These are phyloP conservation scores for Mustela lutreola DNA, from an alignment of 2,113 vertebrate species.

Conservation along the genomic window DNA sequence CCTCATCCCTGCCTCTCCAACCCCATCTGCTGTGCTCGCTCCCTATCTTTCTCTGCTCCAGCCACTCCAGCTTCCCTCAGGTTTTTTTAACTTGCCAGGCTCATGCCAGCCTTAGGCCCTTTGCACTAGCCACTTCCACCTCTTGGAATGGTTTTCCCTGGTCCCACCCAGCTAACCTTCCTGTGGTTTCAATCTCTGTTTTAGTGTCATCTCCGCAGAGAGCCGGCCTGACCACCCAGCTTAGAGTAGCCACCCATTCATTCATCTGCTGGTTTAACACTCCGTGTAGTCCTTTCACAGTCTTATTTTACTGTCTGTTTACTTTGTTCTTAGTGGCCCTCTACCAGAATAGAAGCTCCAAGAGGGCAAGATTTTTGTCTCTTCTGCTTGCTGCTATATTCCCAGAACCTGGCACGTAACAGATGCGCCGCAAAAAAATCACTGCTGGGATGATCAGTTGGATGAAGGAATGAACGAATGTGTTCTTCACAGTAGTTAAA, in stretches of 20 bases:
- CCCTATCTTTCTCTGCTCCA: neutral
- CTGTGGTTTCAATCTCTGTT: neutral
- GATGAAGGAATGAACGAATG: neutral
- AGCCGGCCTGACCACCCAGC: neutral
- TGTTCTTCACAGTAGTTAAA: neutral
- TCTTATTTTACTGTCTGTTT: conserved; percentile 16
- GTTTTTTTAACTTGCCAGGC: neutral
- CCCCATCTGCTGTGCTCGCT: neutral
- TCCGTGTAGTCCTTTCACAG: neutral
- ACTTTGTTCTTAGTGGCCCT: neutral
- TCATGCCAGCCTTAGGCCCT: neutral
- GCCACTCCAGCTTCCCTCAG: neutral
- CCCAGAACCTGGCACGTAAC: neutral
- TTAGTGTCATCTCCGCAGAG: neutral
- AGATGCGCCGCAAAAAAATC: neutral
- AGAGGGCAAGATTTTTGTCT: neutral
- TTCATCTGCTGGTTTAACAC: neutral
- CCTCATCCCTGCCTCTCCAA: neutral
- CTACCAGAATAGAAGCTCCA: neutral
- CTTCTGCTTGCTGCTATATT: neutral
- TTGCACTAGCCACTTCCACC: neutral
- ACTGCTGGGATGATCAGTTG: neutral
- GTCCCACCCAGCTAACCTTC: neutral
- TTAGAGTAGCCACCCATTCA: neutral
- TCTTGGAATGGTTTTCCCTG: neutral